Evolutionary conservation across 35 echinoderm and acorn worm genomes (phyloP), one percentile per base, ranked within the genome.

Genomic region (Heliocidaris erythrogramma): DNA sequence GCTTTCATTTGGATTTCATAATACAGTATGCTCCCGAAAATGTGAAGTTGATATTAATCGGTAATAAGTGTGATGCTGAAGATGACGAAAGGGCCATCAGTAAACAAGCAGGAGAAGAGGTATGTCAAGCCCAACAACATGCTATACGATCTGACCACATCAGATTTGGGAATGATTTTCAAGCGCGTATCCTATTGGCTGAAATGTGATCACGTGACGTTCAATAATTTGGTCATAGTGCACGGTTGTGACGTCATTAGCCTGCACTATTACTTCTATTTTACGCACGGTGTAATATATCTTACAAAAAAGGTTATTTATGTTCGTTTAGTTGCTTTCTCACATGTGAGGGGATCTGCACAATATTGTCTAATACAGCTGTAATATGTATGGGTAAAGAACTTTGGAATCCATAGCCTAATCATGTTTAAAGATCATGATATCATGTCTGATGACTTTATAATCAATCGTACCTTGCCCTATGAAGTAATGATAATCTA

Each of bases 11-110:
- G 18, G 56, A 2, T 94, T 1, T 95, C 92, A 48, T 94, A 13
- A 24, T 92, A 27, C 59, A 98, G 97, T 95, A 97, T 86, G 96
- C 97, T 49, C 97, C 97, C 2, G 96, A 98, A 59, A 94, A 97
- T 94, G 96, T 96, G 1, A 94, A 98, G 5, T 48, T 97, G 2
- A 90, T 98, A 21, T 49, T 98, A 9, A 30, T 98, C n/a, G 97
- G 95, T 12, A 98, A 98, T 42, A 98, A 98, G 92, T 59, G 86
- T 86, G 97, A 98, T 60, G 91, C 94, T 8, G 84, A 84, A 2
- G 94, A 96, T 32, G 91, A 96, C 30, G 91, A 96, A 49, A 84
- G 97, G 30, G 61, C 90, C 27, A 90, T 98, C 47, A 94, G 93
- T 30, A 86, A 59, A 69, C 96, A 97, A 86, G 95, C 96, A 10